Conservation (phyloP, 2,113 vertebrate genomes). For the Apodemus speciosus region DNA sequence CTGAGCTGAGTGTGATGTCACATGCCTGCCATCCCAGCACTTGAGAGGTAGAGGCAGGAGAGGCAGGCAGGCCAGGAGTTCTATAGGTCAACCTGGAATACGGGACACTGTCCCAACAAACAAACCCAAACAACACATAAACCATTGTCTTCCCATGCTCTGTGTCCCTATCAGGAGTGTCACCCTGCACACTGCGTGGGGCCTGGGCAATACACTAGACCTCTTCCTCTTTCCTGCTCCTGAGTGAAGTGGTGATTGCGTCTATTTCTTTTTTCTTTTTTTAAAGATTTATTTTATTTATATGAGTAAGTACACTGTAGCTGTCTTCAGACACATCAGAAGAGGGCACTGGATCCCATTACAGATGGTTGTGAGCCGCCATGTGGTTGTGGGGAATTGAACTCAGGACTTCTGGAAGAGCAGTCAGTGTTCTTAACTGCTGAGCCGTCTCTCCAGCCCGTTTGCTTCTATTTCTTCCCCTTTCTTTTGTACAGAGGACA, state of each 20-base stretch:
- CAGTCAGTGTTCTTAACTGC: too few relatives aligned
- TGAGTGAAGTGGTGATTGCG: neutral
- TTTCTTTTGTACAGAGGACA: too few relatives aligned
- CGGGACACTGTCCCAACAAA: neutral
- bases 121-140: neutral
- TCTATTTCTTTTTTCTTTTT: neutral
- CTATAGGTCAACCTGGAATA: neutral
- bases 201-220: neutral
- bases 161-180: neutral
- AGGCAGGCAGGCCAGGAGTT: neutral
- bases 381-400: too few relatives aligned
- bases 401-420: too few relatives aligned
- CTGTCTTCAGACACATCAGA: too few relatives aligned
- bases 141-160: neutral
- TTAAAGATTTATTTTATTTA: too few relatives aligned
- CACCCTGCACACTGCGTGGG: neutral
- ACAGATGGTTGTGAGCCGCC: too few relatives aligned
- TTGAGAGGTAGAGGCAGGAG: neutral
- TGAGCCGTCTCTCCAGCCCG: too few relatives aligned
- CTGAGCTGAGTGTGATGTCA: neutral
- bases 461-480: neutral
- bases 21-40: neutral
- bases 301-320: too few relatives aligned
- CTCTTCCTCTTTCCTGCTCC: neutral
- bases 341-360: too few relatives aligned